phyloP scores from a whole-genome alignment of 2,888 invertebrate genomes.

The Hypomecis atomaria region DNA sequence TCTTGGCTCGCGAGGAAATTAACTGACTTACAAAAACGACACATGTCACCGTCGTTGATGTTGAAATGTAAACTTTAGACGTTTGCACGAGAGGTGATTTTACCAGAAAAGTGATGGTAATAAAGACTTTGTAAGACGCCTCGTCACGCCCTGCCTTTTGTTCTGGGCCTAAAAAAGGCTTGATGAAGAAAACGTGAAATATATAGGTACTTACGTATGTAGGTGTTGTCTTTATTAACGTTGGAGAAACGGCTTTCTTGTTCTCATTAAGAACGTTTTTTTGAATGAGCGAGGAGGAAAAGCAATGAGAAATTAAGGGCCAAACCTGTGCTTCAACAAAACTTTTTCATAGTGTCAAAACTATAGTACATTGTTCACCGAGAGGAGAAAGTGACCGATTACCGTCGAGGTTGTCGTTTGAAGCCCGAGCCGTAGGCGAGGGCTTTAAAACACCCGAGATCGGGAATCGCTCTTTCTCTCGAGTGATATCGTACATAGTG shows the following conservation, averaged over 20 bases:
- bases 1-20: conserved; percentile 53
- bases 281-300: background rate
- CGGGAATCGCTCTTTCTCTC: no score
- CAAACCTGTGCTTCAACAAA: no score
- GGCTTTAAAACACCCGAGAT: no score
- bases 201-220: conserved; percentile 10
- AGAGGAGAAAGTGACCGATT: no score
- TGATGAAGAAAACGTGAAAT: conserved; percentile 53
- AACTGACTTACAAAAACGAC: conserved; percentile 45
- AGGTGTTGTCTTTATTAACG: background rate
- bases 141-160: conserved; percentile 46
- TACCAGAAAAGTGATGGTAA: conserved; percentile 6
- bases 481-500: no score
- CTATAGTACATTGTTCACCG: no score
- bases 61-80: conserved; percentile 45
- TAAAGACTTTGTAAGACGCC: conserved; percentile 45
- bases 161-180: conserved; percentile 55
- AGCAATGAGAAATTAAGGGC: background rate
- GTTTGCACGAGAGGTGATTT: conserved; percentile 3
- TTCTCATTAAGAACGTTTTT: conserved; percentile 2
- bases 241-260: background rate
- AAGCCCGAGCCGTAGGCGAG: no score
- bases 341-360: no score
- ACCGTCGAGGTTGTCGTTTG: no score
- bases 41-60: conserved; percentile 32